Conservation (phyloP, 2,113 vertebrate genomes). For the Prunella himalayana region DNA sequence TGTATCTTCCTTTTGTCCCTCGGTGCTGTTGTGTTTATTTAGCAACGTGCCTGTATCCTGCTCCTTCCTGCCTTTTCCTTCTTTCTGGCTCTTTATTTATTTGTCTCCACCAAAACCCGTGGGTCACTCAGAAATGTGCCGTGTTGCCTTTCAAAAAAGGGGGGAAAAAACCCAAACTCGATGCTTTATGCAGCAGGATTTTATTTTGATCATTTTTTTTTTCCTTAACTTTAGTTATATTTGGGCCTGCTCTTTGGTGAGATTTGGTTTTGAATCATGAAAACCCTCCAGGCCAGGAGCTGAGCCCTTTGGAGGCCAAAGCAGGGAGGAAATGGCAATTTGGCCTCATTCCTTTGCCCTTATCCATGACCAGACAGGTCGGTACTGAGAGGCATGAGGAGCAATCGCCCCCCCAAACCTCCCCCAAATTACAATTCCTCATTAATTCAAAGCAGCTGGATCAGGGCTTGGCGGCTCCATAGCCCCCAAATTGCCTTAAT, state of each 20-base stretch:
- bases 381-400: neutral
- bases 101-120: neutral
- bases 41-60: neutral
- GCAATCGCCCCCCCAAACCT: accelerated
- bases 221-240: accelerated
- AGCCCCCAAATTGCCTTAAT: conserved; percentile 24
- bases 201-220: neutral
- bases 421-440: neutral
- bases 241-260: neutral
- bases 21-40: neutral
- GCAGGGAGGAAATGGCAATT: neutral
- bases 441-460: conserved; percentile 39
- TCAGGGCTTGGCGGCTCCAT: neutral
- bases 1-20: neutral
- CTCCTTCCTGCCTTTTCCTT: neutral
- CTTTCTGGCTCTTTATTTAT: neutral
- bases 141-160: neutral
- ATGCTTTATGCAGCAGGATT: neutral
- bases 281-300: accelerated
- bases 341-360: neutral
- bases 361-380: neutral
- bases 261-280: neutral
- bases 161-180: accelerated
- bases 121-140: accelerated
- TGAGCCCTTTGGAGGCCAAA: neutral